phyloP scores from a whole-genome alignment of 2,888 invertebrate species.

The Cephus pygmeus region DNA sequence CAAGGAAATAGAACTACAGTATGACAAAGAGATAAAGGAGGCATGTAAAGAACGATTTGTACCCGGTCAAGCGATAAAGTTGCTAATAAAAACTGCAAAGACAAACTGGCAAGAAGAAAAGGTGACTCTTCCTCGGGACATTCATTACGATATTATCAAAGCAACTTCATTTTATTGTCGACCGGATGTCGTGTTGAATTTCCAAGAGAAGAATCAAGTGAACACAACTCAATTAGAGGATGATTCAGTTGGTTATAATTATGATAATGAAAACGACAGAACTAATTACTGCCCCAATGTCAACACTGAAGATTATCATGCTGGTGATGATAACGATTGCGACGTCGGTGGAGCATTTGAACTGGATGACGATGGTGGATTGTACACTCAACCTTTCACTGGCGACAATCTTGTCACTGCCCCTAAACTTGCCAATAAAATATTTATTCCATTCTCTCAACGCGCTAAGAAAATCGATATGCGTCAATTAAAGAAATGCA shows the following conservation, averaged over 20 bases:
- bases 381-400: constrained; percentile 52
- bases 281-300: constrained; percentile 67
- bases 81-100: constrained; percentile 38
- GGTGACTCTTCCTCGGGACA: constrained; percentile 39
- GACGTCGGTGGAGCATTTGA: constrained; percentile 40
- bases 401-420: constrained; percentile 74
- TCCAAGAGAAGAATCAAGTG: background rate
- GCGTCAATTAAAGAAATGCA: constrained; percentile 81
- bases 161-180: constrained; percentile 33
- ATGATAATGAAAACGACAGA: constrained; percentile 69
- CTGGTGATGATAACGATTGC: constrained; percentile 44
- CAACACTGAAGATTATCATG: constrained; percentile 38
- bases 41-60: constrained; percentile 20
- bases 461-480: constrained; percentile 89
- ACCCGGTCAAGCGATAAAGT: constrained; percentile 15
- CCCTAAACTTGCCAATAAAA: constrained; percentile 74
- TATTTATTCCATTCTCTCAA: constrained; percentile 82
- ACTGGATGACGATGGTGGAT: constrained; percentile 24
- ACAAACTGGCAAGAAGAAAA: constrained; percentile 44
- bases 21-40: constrained; percentile 19
- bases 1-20: constrained; percentile 36
- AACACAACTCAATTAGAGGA: constrained; percentile 3
- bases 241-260: constrained; percentile 67
- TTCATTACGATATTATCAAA: constrained; percentile 33
- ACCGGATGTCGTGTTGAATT: constrained; percentile 20